Base-by-base conservation (phyloP, 2,797 vertebrate genomes). In the Salarias fasciatus region DNA sequence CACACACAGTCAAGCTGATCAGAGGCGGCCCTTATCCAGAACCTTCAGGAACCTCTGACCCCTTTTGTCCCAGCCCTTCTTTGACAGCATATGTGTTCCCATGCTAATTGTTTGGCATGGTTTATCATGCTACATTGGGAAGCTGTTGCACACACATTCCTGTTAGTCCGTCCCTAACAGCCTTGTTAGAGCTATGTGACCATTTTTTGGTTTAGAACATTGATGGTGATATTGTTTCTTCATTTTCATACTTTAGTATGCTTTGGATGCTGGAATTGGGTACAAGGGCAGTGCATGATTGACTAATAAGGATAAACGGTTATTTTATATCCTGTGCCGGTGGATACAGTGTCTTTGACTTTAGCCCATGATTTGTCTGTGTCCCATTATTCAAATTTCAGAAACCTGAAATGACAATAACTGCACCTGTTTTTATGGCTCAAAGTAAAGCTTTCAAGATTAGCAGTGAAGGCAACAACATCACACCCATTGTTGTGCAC, bases 11-110 rank as follows among this genome's bases (percentile, higher is more conserved):
- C 89, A 90, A 86, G 80, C 86, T 89, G 88, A 92, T 92, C 91
- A 88, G 88, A 92, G 83, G 82, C 74, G 24, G 53, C 49, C 84
- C 77, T 83, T 71, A 88, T 82, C 88, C 79, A 81, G 80, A 90
- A 86, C 88, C 88, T 84, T 70, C 78, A 81, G 75, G 85, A 91
- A 89, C 91, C 85, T 88, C 80, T 89, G 88, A 91, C 88, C 89
- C 64, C 72, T 76, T 88, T 90, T 89, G 83, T 86, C 78, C 68
- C 63, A 46, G 35, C 60, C 58, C 72, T 40, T 89, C 87, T 87
- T 87, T 86, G 81, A 89, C 84, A 76, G 80, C 83, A 77, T 86
- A 90, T 86, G 85, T 91, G 90, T 92, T 91, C 88, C 88, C 88
- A 90, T 90, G 84, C 88, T 87, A 88, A 88, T 90, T 85, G 85